phyloP scores from a whole-genome alignment of 2,888 invertebrate species.

The Meandrusa payeni region DNA sequence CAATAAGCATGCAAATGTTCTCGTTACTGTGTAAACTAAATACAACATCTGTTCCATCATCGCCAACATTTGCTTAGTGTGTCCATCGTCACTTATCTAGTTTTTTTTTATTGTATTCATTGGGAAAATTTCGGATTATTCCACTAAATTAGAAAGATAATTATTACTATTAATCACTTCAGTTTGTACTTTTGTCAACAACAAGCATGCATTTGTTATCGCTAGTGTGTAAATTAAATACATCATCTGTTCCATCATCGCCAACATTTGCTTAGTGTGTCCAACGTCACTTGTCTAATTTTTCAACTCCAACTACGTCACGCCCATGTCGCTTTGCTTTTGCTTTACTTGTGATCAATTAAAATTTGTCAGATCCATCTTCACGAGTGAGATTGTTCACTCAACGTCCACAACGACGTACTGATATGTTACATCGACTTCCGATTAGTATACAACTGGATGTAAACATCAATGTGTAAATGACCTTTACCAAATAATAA shows the following conservation, averaged over 20 bases:
- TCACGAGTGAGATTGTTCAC: constrained; percentile 15
- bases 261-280: constrained; percentile 16
- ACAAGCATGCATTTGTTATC: constrained; percentile 19
- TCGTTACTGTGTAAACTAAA: too few species aligned
- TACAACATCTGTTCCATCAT: too few species aligned
- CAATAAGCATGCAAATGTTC: too few species aligned
- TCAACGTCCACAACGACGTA: constrained; percentile 21
- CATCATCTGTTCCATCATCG: constrained; percentile 7
- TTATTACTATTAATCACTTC: too few species aligned
- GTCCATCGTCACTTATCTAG: too few species aligned
- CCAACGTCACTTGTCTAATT: constrained; percentile 11
- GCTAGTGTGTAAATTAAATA: constrained; percentile 1
- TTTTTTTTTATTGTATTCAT: too few species aligned
- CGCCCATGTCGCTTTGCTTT: background rate
- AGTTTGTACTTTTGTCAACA: background rate
- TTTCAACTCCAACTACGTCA: constrained; percentile 14
- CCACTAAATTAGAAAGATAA: too few species aligned
- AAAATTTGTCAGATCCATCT: constrained; percentile 16
- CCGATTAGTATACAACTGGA: constrained; percentile 21
- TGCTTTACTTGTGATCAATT: constrained; percentile 21
- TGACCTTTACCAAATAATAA: constrained; percentile 58
- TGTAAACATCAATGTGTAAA: constrained; percentile 44
- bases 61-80: too few species aligned
- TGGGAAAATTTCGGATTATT: too few species aligned
- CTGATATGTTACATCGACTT: constrained; percentile 14